Evolutionary conservation across 2,888 invertebrate genomes (phyloP), one percentile per base, ranked within the genome.

Genomic region (Pollenia amentaria): DNA sequence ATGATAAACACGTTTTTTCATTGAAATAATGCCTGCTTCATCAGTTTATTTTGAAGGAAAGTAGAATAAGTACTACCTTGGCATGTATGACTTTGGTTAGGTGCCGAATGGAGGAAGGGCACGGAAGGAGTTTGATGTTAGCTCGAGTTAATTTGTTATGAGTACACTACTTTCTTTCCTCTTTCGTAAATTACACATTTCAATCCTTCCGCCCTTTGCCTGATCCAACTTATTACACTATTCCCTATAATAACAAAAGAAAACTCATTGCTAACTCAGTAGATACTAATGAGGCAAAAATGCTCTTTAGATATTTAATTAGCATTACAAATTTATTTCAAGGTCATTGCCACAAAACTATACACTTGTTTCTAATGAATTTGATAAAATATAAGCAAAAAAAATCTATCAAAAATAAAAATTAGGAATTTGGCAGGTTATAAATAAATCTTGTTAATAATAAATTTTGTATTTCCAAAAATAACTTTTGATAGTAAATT

Each of bases 111-210:
- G 18, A 55, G 21, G 9, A 12, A 21, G 9, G 14, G n/a, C 1
- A n/a, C 3, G n/a, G 3, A 10, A 38, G 9, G 1, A 21, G 55
- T 0, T n/a, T 8, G 8, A n/a, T 60, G 2, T 10, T 11, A 16
- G 12, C 62, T 75, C 11, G 7, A 78, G 18, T 11, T 57, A 69
- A 69, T 78, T 69, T 60, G 46, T 78, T 67, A 48, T 57, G 40
- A 48, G 57, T 40, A 78, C 69, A 60, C 60, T 62, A 69, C 42
- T 48, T 78, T 60, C 4, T 29, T 69, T 18, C 21, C 21, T 51
- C 11, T 69, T 60, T 69, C 48, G 18, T 51, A 78, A 48, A 60
- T 78, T 69, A 60, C 9, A 38, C 4, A 29, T 57, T 11, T 57
- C 29, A n/a, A 57, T 29, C 14, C 44, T 51, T 11, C 40, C 10